Conservation (phyloP, 2,797 vertebrate species). For the Hippocampus kuda region DNA sequence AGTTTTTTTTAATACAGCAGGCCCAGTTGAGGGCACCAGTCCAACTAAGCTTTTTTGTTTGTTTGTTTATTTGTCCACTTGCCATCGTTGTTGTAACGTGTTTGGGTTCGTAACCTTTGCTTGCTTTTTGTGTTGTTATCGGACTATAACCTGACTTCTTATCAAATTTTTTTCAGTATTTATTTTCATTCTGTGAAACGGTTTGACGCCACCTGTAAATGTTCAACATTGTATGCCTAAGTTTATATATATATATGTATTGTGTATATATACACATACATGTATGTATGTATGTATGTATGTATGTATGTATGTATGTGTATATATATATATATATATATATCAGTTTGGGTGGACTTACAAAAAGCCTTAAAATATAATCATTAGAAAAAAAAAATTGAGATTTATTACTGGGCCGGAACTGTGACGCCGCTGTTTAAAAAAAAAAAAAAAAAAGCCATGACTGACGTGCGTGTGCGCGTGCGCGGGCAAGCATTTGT, state of each 20-base stretch:
- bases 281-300: too few relatives aligned
- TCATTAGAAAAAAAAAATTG: conserved; percentile 15
- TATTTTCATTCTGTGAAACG: conserved; percentile 65
- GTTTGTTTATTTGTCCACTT: conserved; percentile 23
- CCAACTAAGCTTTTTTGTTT: conserved; percentile 38
- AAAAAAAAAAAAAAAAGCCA: conserved; percentile 37
- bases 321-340: conserved; percentile 56
- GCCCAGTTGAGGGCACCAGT: conserved; percentile 37
- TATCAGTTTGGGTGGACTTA: conserved; percentile 49
- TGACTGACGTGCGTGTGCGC: conserved; percentile 29
- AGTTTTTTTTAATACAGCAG: background rate
- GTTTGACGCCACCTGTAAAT: conserved; percentile 48
- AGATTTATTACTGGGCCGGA: conserved; percentile 18
- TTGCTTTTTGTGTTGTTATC: conserved; percentile 62
- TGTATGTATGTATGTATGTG: conserved; percentile 56
- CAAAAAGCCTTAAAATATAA: conserved; percentile 62
- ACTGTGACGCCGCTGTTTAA: conserved; percentile 40
- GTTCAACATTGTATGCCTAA: conserved; percentile 60
- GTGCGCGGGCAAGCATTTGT: conserved; percentile 9
- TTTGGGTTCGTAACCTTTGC: conserved; percentile 57
- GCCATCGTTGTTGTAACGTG: conserved; percentile 55
- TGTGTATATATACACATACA: conserved; percentile 7
- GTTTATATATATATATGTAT: conserved; percentile 67
- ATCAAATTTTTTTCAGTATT: conserved; percentile 51
- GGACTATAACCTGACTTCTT: conserved; percentile 38